phyloP scores from a whole-genome alignment of 2,113 vertebrate species.

The Girardinichthys multiradiatus region DNA sequence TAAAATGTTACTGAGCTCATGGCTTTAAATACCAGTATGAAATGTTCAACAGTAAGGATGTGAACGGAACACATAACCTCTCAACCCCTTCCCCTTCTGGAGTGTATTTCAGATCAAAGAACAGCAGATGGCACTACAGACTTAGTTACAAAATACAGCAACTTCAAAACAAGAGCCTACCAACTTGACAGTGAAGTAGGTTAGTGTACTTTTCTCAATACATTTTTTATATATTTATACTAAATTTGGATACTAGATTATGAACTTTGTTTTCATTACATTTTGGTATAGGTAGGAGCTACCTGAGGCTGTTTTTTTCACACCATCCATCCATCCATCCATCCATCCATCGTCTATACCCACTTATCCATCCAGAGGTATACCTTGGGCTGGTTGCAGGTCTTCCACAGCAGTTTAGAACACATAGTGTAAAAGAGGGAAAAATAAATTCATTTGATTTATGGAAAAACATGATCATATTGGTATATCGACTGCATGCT shows the following conservation, averaged over 20 bases:
- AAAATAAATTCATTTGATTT: not conserved
- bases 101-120: conserved; percentile 26
- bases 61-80: conserved; percentile 55
- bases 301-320: not conserved
- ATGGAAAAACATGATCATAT: not conserved
- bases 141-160: conserved; percentile 19
- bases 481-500: too few species aligned
- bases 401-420: not conserved
- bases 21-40: not conserved
- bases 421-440: not conserved
- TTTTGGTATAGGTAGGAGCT: not conserved
- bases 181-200: not conserved
- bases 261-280: not conserved
- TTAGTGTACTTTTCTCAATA: not conserved
- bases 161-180: not conserved
- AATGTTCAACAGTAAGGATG: not conserved
- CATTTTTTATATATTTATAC: not conserved
- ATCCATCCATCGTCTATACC: not conserved
- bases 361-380: not conserved
- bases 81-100: not conserved
- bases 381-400: not conserved
- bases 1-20: not conserved
- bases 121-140: conserved; percentile 77
- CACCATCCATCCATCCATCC: not conserved
- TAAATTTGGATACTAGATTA: not conserved